These are phyloP conservation scores for Notolepis coatsorum DNA, from an alignment of 2,797 vertebrate species.

Conservation along the genomic window DNA sequence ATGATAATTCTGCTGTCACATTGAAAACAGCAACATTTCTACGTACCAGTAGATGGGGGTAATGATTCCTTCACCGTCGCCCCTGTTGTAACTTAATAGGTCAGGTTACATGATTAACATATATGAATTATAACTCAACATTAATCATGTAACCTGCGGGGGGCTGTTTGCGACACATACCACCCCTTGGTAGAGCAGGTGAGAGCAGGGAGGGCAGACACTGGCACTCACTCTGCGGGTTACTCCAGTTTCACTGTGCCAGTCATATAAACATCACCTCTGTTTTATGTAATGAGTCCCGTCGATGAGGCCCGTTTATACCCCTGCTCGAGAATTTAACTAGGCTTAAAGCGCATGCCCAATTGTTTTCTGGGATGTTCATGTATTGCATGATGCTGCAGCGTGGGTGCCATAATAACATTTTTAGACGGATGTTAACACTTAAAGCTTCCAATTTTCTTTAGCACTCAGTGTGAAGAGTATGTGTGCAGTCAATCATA, in stretches of 20 bases:
- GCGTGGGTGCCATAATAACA: too few species aligned
- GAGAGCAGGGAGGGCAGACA: slow-evolving; percentile 40
- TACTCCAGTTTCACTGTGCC: slow-evolving; percentile 65
- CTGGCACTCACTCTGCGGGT: too few species aligned
- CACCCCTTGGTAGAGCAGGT: slow-evolving; percentile 49
- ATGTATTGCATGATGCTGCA: not conserved
- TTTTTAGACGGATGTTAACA: not conserved
- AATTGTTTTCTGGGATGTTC: not conserved
- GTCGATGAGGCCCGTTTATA: slow-evolving; percentile 42
- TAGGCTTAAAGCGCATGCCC: slow-evolving; percentile 24
- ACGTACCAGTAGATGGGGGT: slow-evolving; percentile 13
- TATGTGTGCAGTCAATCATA: not conserved
- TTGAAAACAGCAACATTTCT: slow-evolving; percentile 57
- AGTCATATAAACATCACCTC: slow-evolving; percentile 58
- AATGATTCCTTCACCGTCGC: slow-evolving; percentile 41
- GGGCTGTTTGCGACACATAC: not conserved
- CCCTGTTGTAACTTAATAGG: slow-evolving; percentile 5
- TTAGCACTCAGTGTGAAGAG: not conserved
- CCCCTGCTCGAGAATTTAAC: slow-evolving; percentile 21
- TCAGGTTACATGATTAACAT: too few species aligned
- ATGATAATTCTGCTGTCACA: slow-evolving; percentile 58
- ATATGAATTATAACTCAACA: too few species aligned
- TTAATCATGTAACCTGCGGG: too few species aligned
- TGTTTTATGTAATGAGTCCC: slow-evolving; percentile 56
- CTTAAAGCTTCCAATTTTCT: not conserved